Conservation (phyloP, 2,797 vertebrate genomes). For the Girardinus metallicus region DNA sequence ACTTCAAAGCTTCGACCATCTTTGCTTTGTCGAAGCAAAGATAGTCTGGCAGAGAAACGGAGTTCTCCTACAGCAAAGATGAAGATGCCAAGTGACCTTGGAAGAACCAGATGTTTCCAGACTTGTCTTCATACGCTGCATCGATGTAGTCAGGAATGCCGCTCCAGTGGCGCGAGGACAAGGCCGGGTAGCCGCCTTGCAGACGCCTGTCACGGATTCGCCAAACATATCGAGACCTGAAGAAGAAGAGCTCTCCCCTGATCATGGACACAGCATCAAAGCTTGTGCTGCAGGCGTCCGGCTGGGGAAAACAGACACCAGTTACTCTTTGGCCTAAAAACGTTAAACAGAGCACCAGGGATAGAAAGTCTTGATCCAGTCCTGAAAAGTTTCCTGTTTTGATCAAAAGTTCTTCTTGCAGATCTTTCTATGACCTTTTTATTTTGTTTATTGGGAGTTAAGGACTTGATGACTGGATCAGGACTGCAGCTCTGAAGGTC, state of each 20-base stretch:
- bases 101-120: constrained; percentile 95
- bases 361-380: not conserved
- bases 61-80: too few relatives aligned
- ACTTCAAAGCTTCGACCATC: too few relatives aligned
- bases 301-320: constrained; percentile 47
- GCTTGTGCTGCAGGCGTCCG: constrained; percentile 69
- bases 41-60: too few relatives aligned
- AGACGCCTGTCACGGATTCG: constrained; percentile 86
- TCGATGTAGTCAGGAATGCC: constrained; percentile 88
- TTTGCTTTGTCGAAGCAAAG: too few relatives aligned
- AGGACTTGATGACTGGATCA: not conserved
- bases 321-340: not conserved
- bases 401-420: not conserved
- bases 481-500: not conserved
- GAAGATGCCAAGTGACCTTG: too few relatives aligned
- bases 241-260: constrained; percentile 95
- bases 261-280: constrained; percentile 88
- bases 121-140: constrained; percentile 89
- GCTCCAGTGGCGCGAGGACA: constrained; percentile 91
- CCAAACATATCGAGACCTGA: constrained; percentile 89
- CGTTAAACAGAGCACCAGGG: not conserved
- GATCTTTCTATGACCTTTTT: not conserved
- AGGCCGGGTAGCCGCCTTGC: constrained; percentile 88
- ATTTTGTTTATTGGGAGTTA: not conserved
- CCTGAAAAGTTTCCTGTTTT: not conserved